Conservation (phyloP, 2,113 vertebrate species). For the Mormoops blainvillei region DNA sequence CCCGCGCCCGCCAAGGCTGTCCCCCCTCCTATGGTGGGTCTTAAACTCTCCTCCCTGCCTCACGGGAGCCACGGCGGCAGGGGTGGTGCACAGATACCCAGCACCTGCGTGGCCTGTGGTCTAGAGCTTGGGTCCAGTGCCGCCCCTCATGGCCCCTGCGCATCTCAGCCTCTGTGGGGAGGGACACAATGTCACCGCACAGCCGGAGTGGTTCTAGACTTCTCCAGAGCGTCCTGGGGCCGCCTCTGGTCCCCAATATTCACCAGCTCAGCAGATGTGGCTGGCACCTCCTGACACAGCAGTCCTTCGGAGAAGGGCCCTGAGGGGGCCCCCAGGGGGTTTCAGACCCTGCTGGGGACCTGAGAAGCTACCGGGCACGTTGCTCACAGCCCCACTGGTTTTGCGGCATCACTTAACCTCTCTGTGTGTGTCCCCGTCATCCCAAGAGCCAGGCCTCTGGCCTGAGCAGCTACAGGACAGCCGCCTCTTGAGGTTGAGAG, state of each 20-base stretch:
- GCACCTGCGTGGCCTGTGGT: rapidly evolving
- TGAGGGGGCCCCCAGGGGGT: too few species aligned
- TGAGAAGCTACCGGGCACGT: too few species aligned
- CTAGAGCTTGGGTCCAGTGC: neutral
- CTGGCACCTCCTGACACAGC: rapidly evolving
- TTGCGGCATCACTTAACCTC: too few species aligned
- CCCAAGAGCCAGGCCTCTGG: neutral
- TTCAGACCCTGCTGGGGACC: neutral
- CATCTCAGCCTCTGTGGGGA: neutral
- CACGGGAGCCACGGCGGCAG: rapidly evolving
- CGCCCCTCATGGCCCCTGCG: neutral
- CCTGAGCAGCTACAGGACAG: neutral
- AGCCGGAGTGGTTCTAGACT: neutral
- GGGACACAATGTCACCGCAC: neutral
- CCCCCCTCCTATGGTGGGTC: neutral
- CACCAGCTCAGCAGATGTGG: neutral
- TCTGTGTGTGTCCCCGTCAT: neutral
- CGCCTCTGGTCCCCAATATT: neutral
- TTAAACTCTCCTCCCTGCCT: neutral
- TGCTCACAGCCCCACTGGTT: neutral
- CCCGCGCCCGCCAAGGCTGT: too few species aligned
- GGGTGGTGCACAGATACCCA: neutral
- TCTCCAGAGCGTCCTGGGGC: neutral
- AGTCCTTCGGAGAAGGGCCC: neutral
- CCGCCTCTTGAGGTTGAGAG: too few species aligned